Conservation (phyloP, 23 tunicate genomes). For the Phallusia fumigata region DNA sequence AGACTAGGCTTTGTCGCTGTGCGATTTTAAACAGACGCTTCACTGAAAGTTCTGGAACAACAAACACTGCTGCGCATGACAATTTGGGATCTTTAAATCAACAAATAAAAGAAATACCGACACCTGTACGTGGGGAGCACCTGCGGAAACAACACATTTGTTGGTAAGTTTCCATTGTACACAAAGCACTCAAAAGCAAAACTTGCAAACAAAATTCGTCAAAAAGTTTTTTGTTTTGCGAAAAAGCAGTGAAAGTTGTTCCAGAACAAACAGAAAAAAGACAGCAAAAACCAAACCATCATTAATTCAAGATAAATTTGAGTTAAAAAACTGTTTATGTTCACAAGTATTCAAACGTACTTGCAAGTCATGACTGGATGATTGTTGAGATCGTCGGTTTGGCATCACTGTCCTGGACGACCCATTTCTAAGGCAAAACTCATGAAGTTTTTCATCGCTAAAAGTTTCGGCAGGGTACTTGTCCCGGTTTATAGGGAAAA, state of each 20-base stretch:
- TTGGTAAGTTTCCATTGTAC: too few relatives aligned
- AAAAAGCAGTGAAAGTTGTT: constrained; percentile 18
- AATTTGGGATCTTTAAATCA: background rate
- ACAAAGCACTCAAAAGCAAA: too few relatives aligned
- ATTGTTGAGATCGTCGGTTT: background rate
- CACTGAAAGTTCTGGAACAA: constrained; percentile 28
- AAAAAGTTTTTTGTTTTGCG: background rate
- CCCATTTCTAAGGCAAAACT: background rate
- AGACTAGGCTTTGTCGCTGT: background rate
- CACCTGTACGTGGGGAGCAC: background rate
- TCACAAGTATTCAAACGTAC: constrained; percentile 1
- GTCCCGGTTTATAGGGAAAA: constrained; percentile 27
- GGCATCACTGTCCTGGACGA: background rate
- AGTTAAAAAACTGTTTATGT: too few relatives aligned
- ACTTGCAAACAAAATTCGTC: too few relatives aligned
- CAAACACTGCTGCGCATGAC: constrained; percentile 49
- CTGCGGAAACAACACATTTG: background rate
- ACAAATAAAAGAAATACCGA: background rate
- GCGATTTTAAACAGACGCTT: background rate
- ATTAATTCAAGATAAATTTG: too few relatives aligned
- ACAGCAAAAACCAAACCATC: background rate
- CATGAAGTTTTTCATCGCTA: constrained; percentile 9
- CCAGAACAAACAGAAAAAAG: constrained; percentile 5
- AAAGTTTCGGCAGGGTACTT: constrained; percentile 36
- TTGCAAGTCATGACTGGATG: background rate